Base-by-base conservation (phyloP, 2,888 invertebrate species). In the Drosophila nigricruria region DNA sequence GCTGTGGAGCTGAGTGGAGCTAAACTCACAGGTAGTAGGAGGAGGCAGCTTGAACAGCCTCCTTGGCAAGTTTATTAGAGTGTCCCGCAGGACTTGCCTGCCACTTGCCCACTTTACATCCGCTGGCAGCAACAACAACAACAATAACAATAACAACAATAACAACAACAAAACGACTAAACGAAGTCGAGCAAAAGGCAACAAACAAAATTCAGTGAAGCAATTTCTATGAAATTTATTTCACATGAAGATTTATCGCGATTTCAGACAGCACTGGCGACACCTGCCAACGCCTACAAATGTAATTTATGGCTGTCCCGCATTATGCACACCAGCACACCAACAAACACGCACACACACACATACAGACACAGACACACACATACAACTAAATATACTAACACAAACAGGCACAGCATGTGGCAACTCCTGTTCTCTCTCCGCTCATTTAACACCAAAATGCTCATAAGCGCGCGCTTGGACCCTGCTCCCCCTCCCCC, bases 221-320 rank as follows among this genome's bases (percentile, higher is more conserved):
- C 92, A 92, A 92, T 92, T 92, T 92, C 92, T 92, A 92, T 92
- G 91, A 92, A 92, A 92, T 92, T 92, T 92, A 92, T 92, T 92
- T 92, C 92, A 91, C 91, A 93, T 92, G 92, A 93, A 93, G 92
- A 93, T 93, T 93, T 93, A 93, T 93, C 92, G 92, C 92, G 92
- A 92, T 92, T 92, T 92, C 90, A 93, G 92, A 93, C 93, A 93
- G 92, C 91, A 88, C 90, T 92, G 93, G 93, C 92, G 93, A 93
- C 93, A 93, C 93, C 93, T 93, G 93, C 93, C 93, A 93, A 93
- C 93, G 93, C 93, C 93, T 93, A 92, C 93, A 91, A 93, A 92
- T 92, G 92, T 92, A 92, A 93, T 93, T 93, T 93, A 93, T 93
- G 90, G 91, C 91, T 88, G 88, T 91, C 90, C 90, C 90, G 90